Evolutionary conservation across 2,888 invertebrate genomes (phyloP).

Genomic region (Apodemia hepburni): DNA sequence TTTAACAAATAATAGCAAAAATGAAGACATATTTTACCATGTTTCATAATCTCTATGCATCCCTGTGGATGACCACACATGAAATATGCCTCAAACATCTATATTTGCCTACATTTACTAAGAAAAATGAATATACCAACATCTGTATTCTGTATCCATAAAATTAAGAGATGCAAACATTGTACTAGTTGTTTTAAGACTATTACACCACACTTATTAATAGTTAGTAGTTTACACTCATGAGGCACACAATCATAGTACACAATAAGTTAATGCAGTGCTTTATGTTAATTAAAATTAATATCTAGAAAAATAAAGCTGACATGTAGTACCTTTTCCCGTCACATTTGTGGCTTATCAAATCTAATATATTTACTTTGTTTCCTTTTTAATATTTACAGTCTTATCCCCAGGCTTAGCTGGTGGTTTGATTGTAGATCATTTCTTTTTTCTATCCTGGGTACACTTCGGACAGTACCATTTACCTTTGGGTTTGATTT

Average conservation of each 20-base stretch:
- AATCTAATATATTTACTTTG: constrained; percentile 43
- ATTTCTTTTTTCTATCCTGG: constrained; percentile 90
- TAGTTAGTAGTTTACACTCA: not conserved
- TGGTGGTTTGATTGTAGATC: constrained; percentile 62
- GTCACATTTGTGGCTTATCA: not conserved
- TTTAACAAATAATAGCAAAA: no score
- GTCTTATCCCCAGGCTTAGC: constrained; percentile 61
- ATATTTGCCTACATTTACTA: no score
- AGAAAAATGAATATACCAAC: no score
- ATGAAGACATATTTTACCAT: no score
- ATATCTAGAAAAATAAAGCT: not conserved
- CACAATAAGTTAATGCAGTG: not conserved
- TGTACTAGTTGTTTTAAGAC: no score
- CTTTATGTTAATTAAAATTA: no score
- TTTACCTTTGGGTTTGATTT: constrained; percentile 95
- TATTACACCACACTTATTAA: not conserved
- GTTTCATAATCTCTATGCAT: no score
- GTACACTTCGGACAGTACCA: constrained; percentile 98
- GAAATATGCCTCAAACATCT: no score
- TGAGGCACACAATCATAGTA: not conserved
- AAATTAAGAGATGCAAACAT: no score
- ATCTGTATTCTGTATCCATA: no score
- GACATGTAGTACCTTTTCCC: not conserved
- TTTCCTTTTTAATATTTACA: constrained; percentile 60
- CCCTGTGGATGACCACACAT: no score